A percentile compares a stretch with the other conserved stretches of the same genome.
These are phyloP conservation scores for Furcifer pardalis DNA, from an alignment of 2,797 vertebrate species.

Conservation along the genomic window DNA sequence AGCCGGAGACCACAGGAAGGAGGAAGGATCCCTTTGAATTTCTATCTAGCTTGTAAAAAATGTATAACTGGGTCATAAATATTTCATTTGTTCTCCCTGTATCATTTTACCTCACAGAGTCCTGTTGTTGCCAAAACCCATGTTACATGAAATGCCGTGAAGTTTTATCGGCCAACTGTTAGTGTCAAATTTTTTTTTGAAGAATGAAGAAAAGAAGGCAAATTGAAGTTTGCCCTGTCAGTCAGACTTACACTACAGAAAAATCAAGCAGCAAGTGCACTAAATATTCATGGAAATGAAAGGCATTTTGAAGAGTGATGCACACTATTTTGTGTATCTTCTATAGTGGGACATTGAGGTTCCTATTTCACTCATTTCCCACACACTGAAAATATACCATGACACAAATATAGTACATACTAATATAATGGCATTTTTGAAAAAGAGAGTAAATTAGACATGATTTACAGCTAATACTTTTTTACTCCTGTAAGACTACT, in stretches of 20 bases:
- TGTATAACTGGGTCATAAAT: constrained; percentile 81
- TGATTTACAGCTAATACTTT: background rate
- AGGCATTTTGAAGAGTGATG: constrained; percentile 49
- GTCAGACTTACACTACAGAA: constrained; percentile 60
- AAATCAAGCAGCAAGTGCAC: constrained; percentile 55
- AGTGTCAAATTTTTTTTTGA: constrained; percentile 48
- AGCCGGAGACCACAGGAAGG: constrained; percentile 71
- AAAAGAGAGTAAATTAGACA: constrained; percentile 5
- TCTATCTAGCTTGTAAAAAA: constrained; percentile 80
- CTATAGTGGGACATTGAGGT: background rate
- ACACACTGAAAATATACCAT: constrained; percentile 13
- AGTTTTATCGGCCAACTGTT: constrained; percentile 52
- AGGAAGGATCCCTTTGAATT: constrained; percentile 76
- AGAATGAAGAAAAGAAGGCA: constrained; percentile 56
- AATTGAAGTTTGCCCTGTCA: constrained; percentile 62
- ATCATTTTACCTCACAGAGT: constrained; percentile 74
- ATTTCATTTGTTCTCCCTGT: constrained; percentile 74
- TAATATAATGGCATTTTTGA: constrained; percentile 5
- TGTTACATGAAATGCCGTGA: constrained; percentile 67
- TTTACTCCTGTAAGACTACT: constrained; percentile 13
- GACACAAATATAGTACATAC: background rate
- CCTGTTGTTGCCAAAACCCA: constrained; percentile 64
- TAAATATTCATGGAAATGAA: constrained; percentile 61
- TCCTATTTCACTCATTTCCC: constrained; percentile 33
- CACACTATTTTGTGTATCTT: constrained; percentile 50